phyloP scores from a whole-genome alignment of 2,797 vertebrate genomes.

The Gallirallus australis region DNA sequence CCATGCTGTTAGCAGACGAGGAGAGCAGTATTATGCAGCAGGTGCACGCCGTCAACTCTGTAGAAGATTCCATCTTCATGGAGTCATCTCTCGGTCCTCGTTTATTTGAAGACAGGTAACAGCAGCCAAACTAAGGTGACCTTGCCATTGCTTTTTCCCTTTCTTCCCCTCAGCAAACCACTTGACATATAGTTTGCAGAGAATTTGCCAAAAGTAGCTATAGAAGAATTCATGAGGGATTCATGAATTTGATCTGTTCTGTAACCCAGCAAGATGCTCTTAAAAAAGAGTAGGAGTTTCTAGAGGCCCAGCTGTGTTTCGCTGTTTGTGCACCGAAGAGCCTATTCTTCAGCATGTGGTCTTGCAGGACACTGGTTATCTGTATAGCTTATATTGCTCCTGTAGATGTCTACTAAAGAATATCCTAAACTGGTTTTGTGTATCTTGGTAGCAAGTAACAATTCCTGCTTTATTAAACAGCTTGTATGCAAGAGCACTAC shows the following conservation, averaged over 20 bases:
- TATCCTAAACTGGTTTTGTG: background rate
- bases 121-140: slow-evolving; percentile 31
- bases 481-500: slow-evolving; percentile 8
- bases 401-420: slow-evolving; percentile 1
- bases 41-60: slow-evolving; percentile 84
- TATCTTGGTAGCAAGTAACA: slow-evolving; percentile 35
- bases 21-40: slow-evolving; percentile 87
- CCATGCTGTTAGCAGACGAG: slow-evolving; percentile 84
- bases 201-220: slow-evolving; percentile 35
- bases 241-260: slow-evolving; percentile 21
- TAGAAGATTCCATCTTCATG: slow-evolving; percentile 91
- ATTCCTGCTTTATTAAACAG: slow-evolving; percentile 30
- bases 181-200: slow-evolving; percentile 15
- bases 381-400: background rate
- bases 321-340: slow-evolving; percentile 41
- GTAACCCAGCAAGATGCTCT: slow-evolving; percentile 45
- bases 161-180: slow-evolving; percentile 34
- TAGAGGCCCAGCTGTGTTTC: background rate
- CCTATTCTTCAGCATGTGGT: slow-evolving; percentile 17
- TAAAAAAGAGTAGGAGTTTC: slow-evolving; percentile 24
- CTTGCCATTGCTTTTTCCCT: slow-evolving; percentile 52
- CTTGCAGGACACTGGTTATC: background rate
- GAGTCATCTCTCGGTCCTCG: slow-evolving; percentile 85
- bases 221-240: slow-evolving; percentile 72
- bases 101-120: slow-evolving; percentile 88